Conservation (phyloP, 2,113 vertebrate species). For the Sinocyclocheilus anshuiensis region DNA sequence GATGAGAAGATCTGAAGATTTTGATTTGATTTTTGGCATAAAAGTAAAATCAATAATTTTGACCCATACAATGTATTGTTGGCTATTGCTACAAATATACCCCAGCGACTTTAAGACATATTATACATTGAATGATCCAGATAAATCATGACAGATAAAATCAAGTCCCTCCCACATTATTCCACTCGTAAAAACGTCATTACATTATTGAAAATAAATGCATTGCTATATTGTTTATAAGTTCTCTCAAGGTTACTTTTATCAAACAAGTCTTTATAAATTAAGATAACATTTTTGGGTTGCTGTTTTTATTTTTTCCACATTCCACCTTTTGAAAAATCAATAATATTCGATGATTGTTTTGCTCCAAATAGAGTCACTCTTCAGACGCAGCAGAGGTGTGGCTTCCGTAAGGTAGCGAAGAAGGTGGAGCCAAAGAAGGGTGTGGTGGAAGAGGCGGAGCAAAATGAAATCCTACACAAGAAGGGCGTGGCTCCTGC, state of each 20-base stretch:
- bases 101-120: too few species aligned
- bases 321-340: background rate
- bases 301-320: background rate
- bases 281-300: background rate
- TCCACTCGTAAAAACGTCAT: background rate
- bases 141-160: too few species aligned
- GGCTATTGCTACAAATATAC: too few species aligned
- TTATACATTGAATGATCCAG: too few species aligned
- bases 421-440: conserved; percentile 77
- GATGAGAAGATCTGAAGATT: too few species aligned
- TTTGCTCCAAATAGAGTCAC: conserved; percentile 67
- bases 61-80: too few species aligned
- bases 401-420: conserved; percentile 77
- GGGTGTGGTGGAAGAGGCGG: conserved; percentile 63
- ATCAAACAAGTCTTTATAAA: background rate
- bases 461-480: conserved; percentile 51
- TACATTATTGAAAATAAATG: background rate
- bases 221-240: background rate
- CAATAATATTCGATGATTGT: background rate
- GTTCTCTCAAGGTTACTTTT: background rate
- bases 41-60: too few species aligned
- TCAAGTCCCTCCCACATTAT: too few species aligned
- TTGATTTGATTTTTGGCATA: too few species aligned
- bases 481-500: conserved; percentile 67
- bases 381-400: conserved; percentile 74